These are phyloP conservation scores for Drosophila lacteicornis DNA, from an alignment of 1,140 invertebrate genomes.

Conservation along the genomic window DNA sequence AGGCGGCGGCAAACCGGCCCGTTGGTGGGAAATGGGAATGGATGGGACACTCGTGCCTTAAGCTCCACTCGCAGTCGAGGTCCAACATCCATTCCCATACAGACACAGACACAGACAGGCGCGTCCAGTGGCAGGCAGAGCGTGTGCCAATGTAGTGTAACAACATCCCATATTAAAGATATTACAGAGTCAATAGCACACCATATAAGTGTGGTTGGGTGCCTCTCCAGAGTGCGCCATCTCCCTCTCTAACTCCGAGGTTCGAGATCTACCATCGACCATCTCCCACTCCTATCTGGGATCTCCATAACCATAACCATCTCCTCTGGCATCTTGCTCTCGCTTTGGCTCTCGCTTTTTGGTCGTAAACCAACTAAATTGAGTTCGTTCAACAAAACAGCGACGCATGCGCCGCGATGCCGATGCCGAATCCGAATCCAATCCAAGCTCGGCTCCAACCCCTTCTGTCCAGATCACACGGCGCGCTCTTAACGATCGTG, in stretches of 20 bases:
- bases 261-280: neutral
- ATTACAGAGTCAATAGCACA: slow-evolving; percentile 82
- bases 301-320: slow-evolving; percentile 25
- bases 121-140: slow-evolving; percentile 80
- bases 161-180: slow-evolving; percentile 83
- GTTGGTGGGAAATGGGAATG: slow-evolving; percentile 32
- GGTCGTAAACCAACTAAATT: slow-evolving; percentile 78
- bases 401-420: slow-evolving; percentile 53
- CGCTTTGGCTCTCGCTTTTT: slow-evolving; percentile 31
- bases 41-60: slow-evolving; percentile 36
- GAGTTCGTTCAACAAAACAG: slow-evolving; percentile 82
- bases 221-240: slow-evolving; percentile 37
- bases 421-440: slow-evolving; percentile 15
- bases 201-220: slow-evolving; percentile 73
- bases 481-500: slow-evolving; percentile 82
- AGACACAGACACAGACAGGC: slow-evolving; percentile 25
- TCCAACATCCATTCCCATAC: slow-evolving; percentile 10
- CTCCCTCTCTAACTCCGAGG: slow-evolving; percentile 12
- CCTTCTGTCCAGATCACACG: slow-evolving; percentile 51
- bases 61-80: neutral
- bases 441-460: slow-evolving; percentile 4
- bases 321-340: slow-evolving; percentile 19
- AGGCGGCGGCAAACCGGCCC: slow-evolving; percentile 37
- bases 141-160: slow-evolving; percentile 84
- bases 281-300: slow-evolving; percentile 16